Base-by-base conservation (phyloP, 2,888 invertebrate species). In the Pandemis heparana region DNA sequence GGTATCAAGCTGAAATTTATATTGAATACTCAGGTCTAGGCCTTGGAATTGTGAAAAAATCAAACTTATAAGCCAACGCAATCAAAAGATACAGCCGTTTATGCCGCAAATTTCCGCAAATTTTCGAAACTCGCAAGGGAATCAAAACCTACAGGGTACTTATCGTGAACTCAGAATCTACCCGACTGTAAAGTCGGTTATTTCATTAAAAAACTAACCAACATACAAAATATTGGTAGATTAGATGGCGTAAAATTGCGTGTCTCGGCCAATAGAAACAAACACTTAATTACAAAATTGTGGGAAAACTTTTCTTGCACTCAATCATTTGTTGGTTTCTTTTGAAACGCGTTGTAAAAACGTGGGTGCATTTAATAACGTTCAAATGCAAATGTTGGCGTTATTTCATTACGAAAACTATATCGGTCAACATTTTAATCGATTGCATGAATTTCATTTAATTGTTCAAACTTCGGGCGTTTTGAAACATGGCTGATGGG, bases 281-380 rank as follows among this genome's bases (percentile, higher is more conserved):
- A 69, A 70, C 48, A 61, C 70, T 65, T 74, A 74, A 74, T 74
- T 65, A 69, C 74, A 65, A 74, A 73, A 74, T 59, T 53, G 74
- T 70, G 74, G 70, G 74, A 74, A 74, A 70, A 61, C 65, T 65
- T 70, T 74, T 69, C 70, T 74, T 70, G 69, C 48, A 68, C 56
- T 32, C 68, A 63, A 73, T 70, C 65, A 65, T 43, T 59, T 60
- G 51, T 41, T 61, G 56, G 59, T 60, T 65, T 43, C 46, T 63
- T 74, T 60, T 69, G 69, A 70, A 56, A 69, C 41, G 39, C 32
- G 18, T 32, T 39, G 32, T 39, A 14, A 18, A 32, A 63, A n/a
- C 38, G 62, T 73, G 12, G 68, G 68, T 32, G 68, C 56, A 39
- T 14, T 41, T 48, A 51, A 39, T 39, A 60, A 60, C 16, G 23